These are phyloP conservation scores for Virgularia gustaviana DNA, from an alignment of 92 coral and sea anemone species.

Conservation along the genomic window DNA sequence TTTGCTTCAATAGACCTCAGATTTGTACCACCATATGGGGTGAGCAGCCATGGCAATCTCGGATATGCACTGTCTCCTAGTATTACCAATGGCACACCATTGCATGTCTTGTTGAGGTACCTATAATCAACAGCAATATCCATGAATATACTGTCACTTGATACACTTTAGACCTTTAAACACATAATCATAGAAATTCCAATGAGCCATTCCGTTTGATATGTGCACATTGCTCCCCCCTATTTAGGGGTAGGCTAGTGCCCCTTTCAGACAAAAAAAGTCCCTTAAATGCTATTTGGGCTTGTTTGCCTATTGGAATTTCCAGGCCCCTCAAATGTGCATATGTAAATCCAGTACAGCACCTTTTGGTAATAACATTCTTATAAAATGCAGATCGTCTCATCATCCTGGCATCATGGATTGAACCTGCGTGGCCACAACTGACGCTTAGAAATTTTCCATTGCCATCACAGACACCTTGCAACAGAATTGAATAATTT, in stretches of 20 bases:
- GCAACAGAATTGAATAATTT: neutral
- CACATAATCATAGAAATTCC: no score
- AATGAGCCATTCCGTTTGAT: no score
- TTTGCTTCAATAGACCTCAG: neutral
- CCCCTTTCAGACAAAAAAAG: no score
- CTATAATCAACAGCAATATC: neutral
- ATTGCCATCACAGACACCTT: constrained; percentile 45
- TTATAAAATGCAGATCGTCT: constrained; percentile 8
- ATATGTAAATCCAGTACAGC: neutral
- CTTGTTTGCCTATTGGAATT: no score
- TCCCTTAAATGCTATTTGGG: no score
- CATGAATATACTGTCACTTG: no score
- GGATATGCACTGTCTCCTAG: constrained; percentile 23
- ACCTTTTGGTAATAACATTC: neutral
- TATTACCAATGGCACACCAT: neutral
- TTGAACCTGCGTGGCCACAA: constrained; percentile 19
- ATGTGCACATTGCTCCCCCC: no score
- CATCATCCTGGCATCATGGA: constrained; percentile 17
- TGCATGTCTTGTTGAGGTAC: constrained; percentile 10
- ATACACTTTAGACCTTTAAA: no score
- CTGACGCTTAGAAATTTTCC: constrained; percentile 49
- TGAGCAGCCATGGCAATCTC: neutral
- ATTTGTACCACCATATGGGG: neutral
- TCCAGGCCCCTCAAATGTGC: no score
- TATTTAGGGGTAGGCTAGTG: no score